These are phyloP conservation scores for Diuraphis noxia DNA, from an alignment of 1,140 invertebrate species.

Conservation along the genomic window DNA sequence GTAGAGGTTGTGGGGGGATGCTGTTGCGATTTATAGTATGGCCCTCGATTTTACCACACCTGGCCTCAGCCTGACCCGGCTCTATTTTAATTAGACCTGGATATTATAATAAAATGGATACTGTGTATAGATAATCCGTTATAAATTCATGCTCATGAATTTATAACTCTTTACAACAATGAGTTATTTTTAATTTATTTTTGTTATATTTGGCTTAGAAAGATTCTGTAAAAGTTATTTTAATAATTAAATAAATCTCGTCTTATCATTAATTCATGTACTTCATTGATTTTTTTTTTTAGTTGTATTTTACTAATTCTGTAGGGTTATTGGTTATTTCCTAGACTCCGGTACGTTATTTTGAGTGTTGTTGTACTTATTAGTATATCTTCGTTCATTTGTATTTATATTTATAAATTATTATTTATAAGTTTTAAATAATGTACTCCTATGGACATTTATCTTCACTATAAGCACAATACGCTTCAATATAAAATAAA, in stretches of 20 bases:
- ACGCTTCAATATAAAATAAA: neutral
- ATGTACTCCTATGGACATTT: neutral
- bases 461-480: neutral
- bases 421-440: neutral
- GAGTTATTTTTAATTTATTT: neutral
- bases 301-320: neutral
- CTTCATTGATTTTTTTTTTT: neutral
- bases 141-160: neutral
- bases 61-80: conserved; percentile 27
- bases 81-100: conserved; percentile 49
- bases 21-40: conserved; percentile 34
- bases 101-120: conserved; percentile 17
- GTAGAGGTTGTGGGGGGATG: neutral
- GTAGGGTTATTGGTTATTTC: neutral
- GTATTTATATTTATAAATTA: neutral
- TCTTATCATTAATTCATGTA: neutral
- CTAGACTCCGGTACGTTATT: neutral
- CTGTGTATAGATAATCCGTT: conserved; percentile 8
- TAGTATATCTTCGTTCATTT: neutral
- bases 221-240: neutral
- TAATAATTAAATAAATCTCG: neutral
- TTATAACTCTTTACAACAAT: neutral
- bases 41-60: conserved; percentile 28
- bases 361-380: neutral
- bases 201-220: neutral